Percentiles rank a stretch among this genome's conserved stretches.
These are phyloP conservation scores for Drosophila falleni DNA, from an alignment of 2,888 invertebrate genomes.

Conservation along the genomic window DNA sequence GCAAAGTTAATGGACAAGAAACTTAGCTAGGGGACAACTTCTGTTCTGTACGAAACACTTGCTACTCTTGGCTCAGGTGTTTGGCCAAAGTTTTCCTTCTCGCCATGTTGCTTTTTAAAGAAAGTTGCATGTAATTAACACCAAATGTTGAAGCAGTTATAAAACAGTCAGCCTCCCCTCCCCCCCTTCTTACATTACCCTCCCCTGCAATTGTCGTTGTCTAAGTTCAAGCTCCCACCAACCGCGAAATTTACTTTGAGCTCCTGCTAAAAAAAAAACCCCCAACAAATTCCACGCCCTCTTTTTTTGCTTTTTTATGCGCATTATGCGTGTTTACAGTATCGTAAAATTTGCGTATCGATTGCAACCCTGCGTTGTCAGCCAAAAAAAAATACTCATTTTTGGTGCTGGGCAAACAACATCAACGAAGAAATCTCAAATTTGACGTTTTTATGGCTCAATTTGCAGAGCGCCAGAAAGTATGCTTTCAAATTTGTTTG, in stretches of 20 bases:
- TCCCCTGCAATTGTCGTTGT: neutral
- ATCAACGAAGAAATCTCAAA: constrained; percentile 41
- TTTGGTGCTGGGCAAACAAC: constrained; percentile 46
- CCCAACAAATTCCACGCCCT: neutral
- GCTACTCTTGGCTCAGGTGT: constrained; percentile 31
- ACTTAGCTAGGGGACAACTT: constrained; percentile 24
- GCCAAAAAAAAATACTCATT: constrained; percentile 29
- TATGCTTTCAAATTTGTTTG: constrained; percentile 47
- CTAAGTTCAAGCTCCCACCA: constrained; percentile 28
- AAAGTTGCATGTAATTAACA: constrained; percentile 79
- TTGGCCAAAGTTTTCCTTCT: constrained; percentile 52
- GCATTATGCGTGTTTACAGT: constrained; percentile 77
- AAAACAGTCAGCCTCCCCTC: constrained; percentile 6
- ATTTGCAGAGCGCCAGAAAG: constrained; percentile 57
- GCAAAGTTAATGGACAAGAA: constrained; percentile 78
- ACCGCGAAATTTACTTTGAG: constrained; percentile 40
- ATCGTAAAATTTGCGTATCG: constrained; percentile 79
- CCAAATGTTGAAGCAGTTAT: constrained; percentile 62
- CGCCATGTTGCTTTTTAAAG: constrained; percentile 46
- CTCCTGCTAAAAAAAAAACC: neutral
- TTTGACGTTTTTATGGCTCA: constrained; percentile 68
- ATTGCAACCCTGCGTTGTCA: constrained; percentile 48
- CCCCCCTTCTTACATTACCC: neutral
- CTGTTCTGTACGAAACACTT: constrained; percentile 9
- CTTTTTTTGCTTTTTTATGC: constrained; percentile 51